phyloP scores from a whole-genome alignment of 2,888 invertebrate species.

The Thalpophila matura region DNA sequence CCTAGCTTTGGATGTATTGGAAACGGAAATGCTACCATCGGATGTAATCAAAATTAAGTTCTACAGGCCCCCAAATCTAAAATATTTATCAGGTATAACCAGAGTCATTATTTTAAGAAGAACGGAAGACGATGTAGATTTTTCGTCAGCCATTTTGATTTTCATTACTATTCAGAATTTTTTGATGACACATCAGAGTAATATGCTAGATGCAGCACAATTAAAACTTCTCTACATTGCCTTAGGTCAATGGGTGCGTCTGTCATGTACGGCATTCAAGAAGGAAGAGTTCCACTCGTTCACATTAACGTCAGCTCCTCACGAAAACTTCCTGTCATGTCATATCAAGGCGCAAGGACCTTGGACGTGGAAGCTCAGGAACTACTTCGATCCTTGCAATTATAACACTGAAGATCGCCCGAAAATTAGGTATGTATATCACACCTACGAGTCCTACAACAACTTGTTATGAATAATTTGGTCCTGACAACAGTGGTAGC shows the following conservation, averaged over 20 bases:
- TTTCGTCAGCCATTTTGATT: too few species aligned
- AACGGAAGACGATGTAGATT: too few species aligned
- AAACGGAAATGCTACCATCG: conserved; percentile 98
- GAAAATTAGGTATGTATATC: conserved; percentile 91
- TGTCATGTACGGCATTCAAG: conserved; percentile 97
- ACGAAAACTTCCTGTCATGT: conserved; percentile 98
- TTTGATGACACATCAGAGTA: too few species aligned
- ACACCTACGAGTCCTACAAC: background rate
- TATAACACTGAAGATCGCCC: conserved; percentile 96
- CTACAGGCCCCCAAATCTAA: conserved; percentile 98
- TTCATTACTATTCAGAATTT: too few species aligned
- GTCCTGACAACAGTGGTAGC: too few species aligned
- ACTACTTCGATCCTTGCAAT: conserved; percentile 98
- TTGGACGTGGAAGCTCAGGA: conserved; percentile 99
- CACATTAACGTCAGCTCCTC: conserved; percentile 98
- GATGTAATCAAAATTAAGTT: conserved; percentile 98
- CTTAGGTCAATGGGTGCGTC: conserved; percentile 97
- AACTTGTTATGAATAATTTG: background rate
- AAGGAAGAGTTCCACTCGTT: conserved; percentile 98
- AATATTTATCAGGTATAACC: conserved; percentile 94
- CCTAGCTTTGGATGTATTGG: conserved; percentile 97
- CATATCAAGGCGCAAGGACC: conserved; percentile 98
- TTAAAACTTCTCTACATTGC: too few species aligned
- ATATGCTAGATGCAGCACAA: too few species aligned
- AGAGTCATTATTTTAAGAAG: background rate